phyloP scores from a whole-genome alignment of 2,113 vertebrate genomes.

The Pelusios castaneus region DNA sequence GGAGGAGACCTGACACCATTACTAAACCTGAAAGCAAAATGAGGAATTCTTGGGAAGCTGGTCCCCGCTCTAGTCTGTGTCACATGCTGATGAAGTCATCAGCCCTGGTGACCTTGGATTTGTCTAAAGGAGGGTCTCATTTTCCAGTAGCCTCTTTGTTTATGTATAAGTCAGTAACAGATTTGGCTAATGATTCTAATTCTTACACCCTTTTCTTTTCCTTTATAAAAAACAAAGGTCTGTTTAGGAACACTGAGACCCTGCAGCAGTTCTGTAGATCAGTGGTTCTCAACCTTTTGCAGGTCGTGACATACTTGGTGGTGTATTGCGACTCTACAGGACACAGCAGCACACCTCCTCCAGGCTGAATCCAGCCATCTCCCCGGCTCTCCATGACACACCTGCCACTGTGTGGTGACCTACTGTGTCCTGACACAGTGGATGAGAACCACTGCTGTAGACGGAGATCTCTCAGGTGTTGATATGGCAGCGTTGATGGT shows the following conservation, averaged over 20 bases:
- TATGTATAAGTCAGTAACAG: background rate
- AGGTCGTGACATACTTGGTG: no score
- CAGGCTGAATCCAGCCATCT: no score
- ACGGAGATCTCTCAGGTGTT: background rate
- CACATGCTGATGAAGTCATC: background rate
- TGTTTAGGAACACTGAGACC: background rate
- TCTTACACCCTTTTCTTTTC: conserved; percentile 2
- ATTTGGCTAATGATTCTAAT: background rate
- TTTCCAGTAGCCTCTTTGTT: conserved; percentile 3
- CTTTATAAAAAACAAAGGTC: background rate
- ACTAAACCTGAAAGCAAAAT: conserved; percentile 2
- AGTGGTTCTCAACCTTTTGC: no score
- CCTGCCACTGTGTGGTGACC: no score
- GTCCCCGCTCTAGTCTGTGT: background rate
- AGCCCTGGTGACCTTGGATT: conserved; percentile 35
- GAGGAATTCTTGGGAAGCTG: background rate
- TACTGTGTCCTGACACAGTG: no score
- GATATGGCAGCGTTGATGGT: background rate
- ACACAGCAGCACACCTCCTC: no score
- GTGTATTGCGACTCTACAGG: no score
- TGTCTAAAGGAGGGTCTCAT: background rate
- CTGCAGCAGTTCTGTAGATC: no score
- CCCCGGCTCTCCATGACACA: no score
- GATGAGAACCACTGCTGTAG: no score
- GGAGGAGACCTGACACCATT: background rate